phyloP scores from a whole-genome alignment of 2,113 vertebrate species.

The Myotis yumanensis region DNA sequence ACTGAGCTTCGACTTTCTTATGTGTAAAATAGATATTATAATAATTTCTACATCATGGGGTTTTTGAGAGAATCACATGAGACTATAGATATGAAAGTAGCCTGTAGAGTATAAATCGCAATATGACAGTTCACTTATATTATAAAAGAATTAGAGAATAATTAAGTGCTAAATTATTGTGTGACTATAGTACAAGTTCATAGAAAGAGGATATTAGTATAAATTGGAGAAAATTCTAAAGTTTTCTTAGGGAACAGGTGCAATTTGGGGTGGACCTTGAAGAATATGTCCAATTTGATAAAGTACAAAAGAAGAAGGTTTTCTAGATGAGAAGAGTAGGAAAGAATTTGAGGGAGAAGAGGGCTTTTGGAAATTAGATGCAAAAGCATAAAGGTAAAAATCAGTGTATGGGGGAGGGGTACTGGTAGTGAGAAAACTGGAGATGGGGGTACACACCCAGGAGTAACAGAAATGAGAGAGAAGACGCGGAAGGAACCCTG shows the following conservation, averaged over 20 bases:
- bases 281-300: neutral
- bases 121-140: neutral
- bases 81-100: neutral
- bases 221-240: neutral
- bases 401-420: accelerated
- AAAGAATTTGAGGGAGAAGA: neutral
- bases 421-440: accelerated
- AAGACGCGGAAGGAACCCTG: accelerated
- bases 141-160: neutral
- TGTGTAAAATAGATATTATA: neutral
- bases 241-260: neutral
- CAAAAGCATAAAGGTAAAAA: neutral
- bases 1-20: neutral
- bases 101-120: neutral
- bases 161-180: neutral
- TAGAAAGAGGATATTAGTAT: neutral
- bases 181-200: neutral
- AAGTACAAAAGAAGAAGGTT: neutral
- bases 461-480: neutral
- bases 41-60: neutral
- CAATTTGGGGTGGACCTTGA: neutral
- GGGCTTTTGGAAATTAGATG: neutral
- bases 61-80: constrained; percentile 15
- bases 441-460: neutral
- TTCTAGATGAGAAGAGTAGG: neutral